A percentile compares a stretch with the other conserved stretches of the same genome.
Conservation (phyloP, 2,888 invertebrate genomes). For the Syritta pipiens region DNA sequence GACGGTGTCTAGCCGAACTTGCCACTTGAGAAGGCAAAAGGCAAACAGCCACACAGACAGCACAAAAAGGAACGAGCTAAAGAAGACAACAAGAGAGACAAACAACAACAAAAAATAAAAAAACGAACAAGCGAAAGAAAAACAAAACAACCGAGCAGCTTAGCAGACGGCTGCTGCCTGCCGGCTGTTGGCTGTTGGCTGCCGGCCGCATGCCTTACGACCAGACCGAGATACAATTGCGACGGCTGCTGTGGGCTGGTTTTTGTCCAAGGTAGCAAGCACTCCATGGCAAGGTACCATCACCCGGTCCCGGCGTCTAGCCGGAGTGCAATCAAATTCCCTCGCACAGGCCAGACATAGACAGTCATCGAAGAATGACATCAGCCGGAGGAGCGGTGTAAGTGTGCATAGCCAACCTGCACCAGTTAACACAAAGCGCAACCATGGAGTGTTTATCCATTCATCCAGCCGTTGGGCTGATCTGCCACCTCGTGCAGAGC, state of each 20-base stretch:
- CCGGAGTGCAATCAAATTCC: slow-evolving; percentile 55
- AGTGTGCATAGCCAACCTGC: slow-evolving; percentile 50
- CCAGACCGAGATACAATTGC: slow-evolving; percentile 49
- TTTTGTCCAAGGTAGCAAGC: slow-evolving; percentile 56
- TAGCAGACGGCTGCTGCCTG: slow-evolving; percentile 40
- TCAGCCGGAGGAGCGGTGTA: slow-evolving; percentile 61
- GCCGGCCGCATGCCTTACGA: slow-evolving; percentile 42
- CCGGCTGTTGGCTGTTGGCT: too few relatives aligned
- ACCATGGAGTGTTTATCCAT: slow-evolving; percentile 32
- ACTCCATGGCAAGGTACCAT: too few relatives aligned
- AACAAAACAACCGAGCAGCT: neutral
- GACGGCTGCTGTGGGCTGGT: slow-evolving; percentile 46
- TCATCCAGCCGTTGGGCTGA: slow-evolving; percentile 14
- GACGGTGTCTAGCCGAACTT: slow-evolving; percentile 63
- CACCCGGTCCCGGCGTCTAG: slow-evolving; percentile 53
- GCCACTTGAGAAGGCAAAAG: slow-evolving; percentile 59
- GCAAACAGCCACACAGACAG: slow-evolving; percentile 44
- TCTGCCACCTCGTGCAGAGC: slow-evolving; percentile 41
- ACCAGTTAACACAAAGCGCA: slow-evolving; percentile 56
- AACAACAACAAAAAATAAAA: slow-evolving; percentile 2
- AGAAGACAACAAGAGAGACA: slow-evolving; percentile 6
- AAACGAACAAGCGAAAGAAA: neutral
- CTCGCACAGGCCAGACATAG: slow-evolving; percentile 38
- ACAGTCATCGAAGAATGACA: slow-evolving; percentile 39
- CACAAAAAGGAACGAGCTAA: slow-evolving; percentile 23